Evolutionary conservation across 2,113 vertebrate genomes (phyloP).

Genomic region (Capra hircus): DNA sequence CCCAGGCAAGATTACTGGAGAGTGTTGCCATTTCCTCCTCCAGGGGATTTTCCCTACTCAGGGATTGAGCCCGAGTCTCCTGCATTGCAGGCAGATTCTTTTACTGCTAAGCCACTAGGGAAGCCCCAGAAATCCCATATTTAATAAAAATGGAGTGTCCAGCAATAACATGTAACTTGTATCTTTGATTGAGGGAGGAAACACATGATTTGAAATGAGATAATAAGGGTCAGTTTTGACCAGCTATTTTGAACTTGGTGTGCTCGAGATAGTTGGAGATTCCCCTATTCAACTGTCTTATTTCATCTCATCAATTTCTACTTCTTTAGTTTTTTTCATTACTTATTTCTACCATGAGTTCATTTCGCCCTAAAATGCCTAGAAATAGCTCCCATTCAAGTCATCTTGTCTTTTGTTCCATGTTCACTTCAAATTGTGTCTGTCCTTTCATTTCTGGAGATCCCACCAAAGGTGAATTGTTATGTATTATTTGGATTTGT

Average conservation of each 20-base stretch:
- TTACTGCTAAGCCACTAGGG: neutral
- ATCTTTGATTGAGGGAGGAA: neutral
- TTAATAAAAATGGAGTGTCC: neutral
- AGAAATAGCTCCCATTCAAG: neutral
- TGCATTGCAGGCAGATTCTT: neutral
- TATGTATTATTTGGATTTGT: neutral
- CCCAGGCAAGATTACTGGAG: neutral
- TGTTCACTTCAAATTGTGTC: neutral
- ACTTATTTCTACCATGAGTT: neutral
- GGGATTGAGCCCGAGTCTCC: neutral
- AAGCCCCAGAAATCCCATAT: neutral
- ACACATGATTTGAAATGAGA: neutral
- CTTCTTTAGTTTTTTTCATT: neutral
- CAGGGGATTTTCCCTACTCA: neutral
- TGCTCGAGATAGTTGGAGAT: neutral
- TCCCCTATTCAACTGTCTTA: neutral
- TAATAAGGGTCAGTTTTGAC: neutral
- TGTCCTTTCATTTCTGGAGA: neutral
- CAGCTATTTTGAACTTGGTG: neutral
- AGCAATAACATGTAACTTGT: neutral
- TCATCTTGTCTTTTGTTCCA: neutral
- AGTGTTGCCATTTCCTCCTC: neutral
- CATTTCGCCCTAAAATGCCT: neutral
- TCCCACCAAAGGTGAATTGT: neutral
- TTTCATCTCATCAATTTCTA: neutral